Base-by-base conservation (phyloP, 2,888 invertebrate genomes). In the Perizoma flavofasciatum region DNA sequence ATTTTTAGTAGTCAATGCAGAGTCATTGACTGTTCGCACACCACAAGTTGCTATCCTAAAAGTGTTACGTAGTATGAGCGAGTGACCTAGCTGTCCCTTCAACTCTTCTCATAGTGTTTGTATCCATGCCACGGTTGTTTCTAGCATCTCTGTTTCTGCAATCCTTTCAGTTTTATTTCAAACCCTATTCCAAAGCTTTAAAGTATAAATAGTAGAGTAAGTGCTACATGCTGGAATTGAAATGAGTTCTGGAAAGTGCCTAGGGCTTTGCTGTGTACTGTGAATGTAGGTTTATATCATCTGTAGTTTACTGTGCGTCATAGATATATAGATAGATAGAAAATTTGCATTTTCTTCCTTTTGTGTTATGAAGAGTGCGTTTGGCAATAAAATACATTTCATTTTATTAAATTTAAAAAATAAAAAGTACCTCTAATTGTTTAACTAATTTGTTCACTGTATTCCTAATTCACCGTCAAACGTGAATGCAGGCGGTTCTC, bases 41-140 rank as follows among this genome's bases (percentile, higher is more conserved):
- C 22, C 22, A 22, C 22, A 2, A 22, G 1, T 22, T 22, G 22
- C 22, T 22, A 22, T 22, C 22, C 22, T 22, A 22, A 22, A 22
- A 22, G 3, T 22, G 22, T 22, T 22, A 22, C 22, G 22, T 22
- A 22, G 22, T 22, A 22, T 22, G 22, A 37, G 22, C 22, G 45
- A 59, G 53, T 59, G 49, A 43, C n/a, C 10, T 50, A 47, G 54
- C 59, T 59, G 41, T 41, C 40, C 41, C 10, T 46, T 10, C 35
- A 35, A 34, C 22, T 8, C 41, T 32, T 22, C 9, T 11, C n/a
- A 48, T 35, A 54, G 33, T 45, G 39, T 63, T 57, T 50, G 62
- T 49, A 51, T 65, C 66, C 66, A 56, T 67, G 63, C 67, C 60
- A 22, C 22, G 3, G 1, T 22, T 51, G 67, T 73, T 73, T 63